A percentile compares a stretch with the other conserved stretches of the same genome.
Evolutionary conservation across 1,140 invertebrate species (phyloP).

Genomic region (Chrysomallon squamiferum): DNA sequence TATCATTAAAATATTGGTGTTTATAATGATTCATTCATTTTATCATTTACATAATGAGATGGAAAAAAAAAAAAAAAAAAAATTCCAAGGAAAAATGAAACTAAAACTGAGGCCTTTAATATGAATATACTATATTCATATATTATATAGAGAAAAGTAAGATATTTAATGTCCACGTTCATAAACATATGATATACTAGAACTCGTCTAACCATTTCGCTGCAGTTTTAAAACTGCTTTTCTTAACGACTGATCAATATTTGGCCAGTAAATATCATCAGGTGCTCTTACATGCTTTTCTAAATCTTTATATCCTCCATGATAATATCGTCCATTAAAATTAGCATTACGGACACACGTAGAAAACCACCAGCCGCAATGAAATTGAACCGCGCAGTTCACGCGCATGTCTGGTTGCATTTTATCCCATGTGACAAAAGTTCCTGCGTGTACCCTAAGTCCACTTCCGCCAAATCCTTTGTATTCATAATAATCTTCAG

Average conservation of each 20-base stretch:
- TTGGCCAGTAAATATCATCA: slow-evolving; percentile 30
- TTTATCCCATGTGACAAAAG: slow-evolving; percentile 25
- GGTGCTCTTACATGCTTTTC: slow-evolving; percentile 8
- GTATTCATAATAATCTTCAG: slow-evolving; percentile 18
- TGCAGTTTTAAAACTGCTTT: slow-evolving; percentile 1
- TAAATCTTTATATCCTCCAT: slow-evolving; percentile 10
- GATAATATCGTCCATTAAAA: slow-evolving; percentile 24
- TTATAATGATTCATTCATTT: too few relatives aligned
- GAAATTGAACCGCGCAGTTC: slow-evolving; percentile 33
- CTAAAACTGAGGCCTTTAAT: too few relatives aligned
- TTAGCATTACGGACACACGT: slow-evolving; percentile 28
- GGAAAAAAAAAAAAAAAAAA: too few relatives aligned
- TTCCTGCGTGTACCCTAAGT: slow-evolving; percentile 21
- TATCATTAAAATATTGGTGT: too few relatives aligned
- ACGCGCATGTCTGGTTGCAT: slow-evolving; percentile 4
- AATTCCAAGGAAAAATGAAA: too few relatives aligned
- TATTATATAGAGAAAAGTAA: too few relatives aligned
- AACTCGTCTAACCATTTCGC: too few relatives aligned
- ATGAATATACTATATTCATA: too few relatives aligned
- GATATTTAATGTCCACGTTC: too few relatives aligned
- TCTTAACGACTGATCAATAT: slow-evolving; percentile 20
- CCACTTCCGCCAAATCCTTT: slow-evolving; percentile 25
- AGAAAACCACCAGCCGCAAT: slow-evolving; percentile 36
- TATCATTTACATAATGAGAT: too few relatives aligned
- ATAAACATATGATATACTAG: too few relatives aligned